Conservation (phyloP, 1,140 invertebrate species). For the Zaprionus africanus region DNA sequence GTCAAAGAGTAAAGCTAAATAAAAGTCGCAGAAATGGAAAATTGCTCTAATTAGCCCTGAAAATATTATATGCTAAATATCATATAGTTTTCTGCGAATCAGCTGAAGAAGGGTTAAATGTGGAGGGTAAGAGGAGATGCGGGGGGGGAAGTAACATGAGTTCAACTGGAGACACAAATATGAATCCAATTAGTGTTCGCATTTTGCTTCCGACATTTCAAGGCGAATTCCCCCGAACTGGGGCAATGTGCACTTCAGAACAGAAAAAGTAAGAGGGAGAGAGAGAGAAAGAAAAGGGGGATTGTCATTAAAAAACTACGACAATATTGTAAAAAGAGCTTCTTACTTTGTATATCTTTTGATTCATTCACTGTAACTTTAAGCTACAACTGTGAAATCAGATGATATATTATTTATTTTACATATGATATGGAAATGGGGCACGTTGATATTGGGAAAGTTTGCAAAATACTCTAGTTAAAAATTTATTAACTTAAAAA, state of each 20-base stretch:
- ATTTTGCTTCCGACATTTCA: constrained; percentile 8
- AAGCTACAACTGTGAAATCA: neutral
- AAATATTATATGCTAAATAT: neutral
- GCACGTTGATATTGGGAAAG: no score
- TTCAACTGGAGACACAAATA: neutral
- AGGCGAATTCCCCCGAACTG: constrained; percentile 9
- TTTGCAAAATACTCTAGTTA: no score
- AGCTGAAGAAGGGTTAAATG: neutral
- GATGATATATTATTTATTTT: no score
- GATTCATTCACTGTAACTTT: neutral
- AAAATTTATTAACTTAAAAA: no score
- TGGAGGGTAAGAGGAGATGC: neutral
- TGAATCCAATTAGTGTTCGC: constrained; percentile 13
- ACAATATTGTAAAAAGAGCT: neutral
- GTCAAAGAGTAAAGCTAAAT: neutral
- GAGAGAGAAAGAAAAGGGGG: neutral
- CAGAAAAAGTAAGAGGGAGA: neutral
- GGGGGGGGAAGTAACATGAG: neutral
- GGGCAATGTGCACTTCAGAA: constrained; percentile 13
- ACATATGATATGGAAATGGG: no score
- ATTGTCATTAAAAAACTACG: neutral
- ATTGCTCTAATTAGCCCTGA: constrained; percentile 3
- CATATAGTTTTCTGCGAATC: constrained; percentile 7
- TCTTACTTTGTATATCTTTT: neutral
- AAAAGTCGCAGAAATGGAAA: neutral